Evolutionary conservation across 2,797 vertebrate species (phyloP).

Genomic region (Strix occidentalis): DNA sequence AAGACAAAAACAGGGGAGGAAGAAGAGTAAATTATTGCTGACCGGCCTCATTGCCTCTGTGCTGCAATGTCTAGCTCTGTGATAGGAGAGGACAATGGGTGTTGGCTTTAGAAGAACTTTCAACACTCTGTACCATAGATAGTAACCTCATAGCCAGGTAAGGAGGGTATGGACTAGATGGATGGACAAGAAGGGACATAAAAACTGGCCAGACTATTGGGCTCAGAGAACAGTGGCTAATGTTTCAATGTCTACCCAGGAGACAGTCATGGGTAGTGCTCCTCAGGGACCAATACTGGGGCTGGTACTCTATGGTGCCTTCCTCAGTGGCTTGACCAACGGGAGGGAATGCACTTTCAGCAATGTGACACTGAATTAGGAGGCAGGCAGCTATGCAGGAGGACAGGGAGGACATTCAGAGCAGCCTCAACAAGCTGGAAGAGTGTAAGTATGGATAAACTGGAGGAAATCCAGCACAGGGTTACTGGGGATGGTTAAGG

Average conservation of each 20-base stretch:
- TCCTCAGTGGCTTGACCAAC: not conserved
- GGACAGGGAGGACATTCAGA: not conserved
- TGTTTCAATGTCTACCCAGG: not conserved
- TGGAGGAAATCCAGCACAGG: not conserved
- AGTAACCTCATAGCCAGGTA: not conserved
- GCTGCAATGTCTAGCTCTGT: not conserved
- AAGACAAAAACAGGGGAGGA: not conserved
- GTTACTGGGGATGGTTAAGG: not conserved
- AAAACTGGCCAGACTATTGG: not conserved
- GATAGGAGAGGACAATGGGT: rapidly evolving
- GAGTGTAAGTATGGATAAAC: not conserved
- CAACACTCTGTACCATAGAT: not conserved
- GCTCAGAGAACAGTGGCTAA: not conserved
- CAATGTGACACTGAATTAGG: not conserved
- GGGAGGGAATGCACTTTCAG: not conserved
- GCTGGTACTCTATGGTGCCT: not conserved
- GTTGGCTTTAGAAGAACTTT: not conserved
- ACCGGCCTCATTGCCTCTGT: not conserved
- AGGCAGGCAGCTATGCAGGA: not conserved
- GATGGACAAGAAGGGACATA: not conserved
- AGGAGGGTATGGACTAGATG: not conserved
- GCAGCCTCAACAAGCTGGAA: not conserved
- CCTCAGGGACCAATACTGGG: rapidly evolving
- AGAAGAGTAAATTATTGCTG: not conserved
- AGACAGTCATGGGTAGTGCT: rapidly evolving